Conservation (phyloP, 2,888 invertebrate genomes). For the Drosophila picticornis region DNA sequence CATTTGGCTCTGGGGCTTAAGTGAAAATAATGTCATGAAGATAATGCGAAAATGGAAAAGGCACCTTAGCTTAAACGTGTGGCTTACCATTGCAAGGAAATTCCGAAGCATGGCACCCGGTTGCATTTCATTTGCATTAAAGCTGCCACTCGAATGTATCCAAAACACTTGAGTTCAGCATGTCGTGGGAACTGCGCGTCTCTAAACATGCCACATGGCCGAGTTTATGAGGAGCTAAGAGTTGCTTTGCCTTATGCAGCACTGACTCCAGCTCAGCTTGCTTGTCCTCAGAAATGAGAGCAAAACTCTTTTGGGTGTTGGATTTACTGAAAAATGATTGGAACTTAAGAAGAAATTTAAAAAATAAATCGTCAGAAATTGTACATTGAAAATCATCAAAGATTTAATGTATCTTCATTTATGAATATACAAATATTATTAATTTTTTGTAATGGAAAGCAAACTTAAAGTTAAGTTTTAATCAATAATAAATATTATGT, state of each 20-base stretch:
- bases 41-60: slow-evolving; percentile 75
- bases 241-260: slow-evolving; percentile 17
- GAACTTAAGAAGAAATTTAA: neutral
- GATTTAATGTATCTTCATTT: neutral
- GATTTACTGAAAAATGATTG: neutral
- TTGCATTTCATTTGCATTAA: slow-evolving; percentile 73
- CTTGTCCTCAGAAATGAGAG: slow-evolving; percentile 7
- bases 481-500: slow-evolving; percentile 1
- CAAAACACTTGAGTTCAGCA: slow-evolving; percentile 45
- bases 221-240: slow-evolving; percentile 39
- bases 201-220: slow-evolving; percentile 10
- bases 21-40: slow-evolving; percentile 69
- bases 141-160: slow-evolving; percentile 46
- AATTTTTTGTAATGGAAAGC: neutral
- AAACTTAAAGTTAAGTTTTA: no score
- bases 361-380: no score
- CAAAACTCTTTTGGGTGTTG: neutral
- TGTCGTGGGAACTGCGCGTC: slow-evolving; percentile 24
- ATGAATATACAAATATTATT: neutral
- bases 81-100: slow-evolving; percentile 34
- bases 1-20: slow-evolving; percentile 63
- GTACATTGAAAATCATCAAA: neutral
- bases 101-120: slow-evolving; percentile 10
- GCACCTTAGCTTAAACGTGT: slow-evolving; percentile 47
- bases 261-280: neutral